These are phyloP conservation scores for Aleiodes testaceus DNA, from an alignment of 2,888 invertebrate genomes.

Conservation along the genomic window DNA sequence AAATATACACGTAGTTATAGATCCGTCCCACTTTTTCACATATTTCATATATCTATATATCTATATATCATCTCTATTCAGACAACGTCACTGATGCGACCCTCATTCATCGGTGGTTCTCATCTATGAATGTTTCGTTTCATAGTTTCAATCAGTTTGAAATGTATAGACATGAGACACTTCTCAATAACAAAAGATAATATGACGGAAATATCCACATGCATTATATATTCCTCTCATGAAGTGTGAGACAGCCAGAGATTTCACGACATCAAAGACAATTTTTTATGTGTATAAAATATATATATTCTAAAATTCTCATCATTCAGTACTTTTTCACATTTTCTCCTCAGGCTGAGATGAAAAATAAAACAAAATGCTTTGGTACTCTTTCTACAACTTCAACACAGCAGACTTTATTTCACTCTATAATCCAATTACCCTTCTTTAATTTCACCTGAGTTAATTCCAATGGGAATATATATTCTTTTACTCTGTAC, in stretches of 20 bases:
- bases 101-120: constrained; percentile 14
- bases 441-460: background rate
- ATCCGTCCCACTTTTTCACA: constrained; percentile 19
- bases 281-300: background rate
- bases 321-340: too few relatives aligned
- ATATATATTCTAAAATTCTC: background rate
- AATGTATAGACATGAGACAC: background rate
- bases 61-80: constrained; percentile 1
- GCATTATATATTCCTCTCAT: background rate
- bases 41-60: constrained; percentile 1
- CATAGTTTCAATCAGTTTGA: constrained; percentile 8
- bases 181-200: background rate
- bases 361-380: background rate
- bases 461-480: background rate
- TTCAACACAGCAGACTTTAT: background rate
- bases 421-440: constrained; percentile 19
- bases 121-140: constrained; percentile 10
- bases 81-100: constrained; percentile 8
- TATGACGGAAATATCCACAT: background rate
- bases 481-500: background rate
- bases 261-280: background rate
- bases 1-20: constrained; percentile 10
- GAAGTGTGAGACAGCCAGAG: too few relatives aligned
- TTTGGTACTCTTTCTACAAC: background rate
- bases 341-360: too few relatives aligned